Base-by-base conservation (phyloP, 92 coral and sea anemone species). In the Nematostella vectensis region DNA sequence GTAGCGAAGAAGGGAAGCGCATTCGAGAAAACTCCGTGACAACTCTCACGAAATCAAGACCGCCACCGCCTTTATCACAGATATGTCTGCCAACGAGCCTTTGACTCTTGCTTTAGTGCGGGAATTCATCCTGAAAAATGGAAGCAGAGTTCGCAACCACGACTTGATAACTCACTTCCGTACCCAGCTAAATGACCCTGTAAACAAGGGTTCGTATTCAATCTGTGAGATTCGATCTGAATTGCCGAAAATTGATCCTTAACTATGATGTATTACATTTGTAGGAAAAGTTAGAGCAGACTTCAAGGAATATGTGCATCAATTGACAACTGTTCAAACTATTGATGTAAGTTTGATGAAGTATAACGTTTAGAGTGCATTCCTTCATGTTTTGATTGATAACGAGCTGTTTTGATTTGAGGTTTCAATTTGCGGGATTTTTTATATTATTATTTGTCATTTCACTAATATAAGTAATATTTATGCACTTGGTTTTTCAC, bases 121-220 rank as follows among this genome's bases (percentile, higher is more conserved):
- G 53, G 96, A 82, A 3, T 93, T 69, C 78, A 74, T 93, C 63
- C 31, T 86, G 38, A 82, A 76, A 50, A 87, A 87, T 48, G 69
- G 80, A 57, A 88, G 96, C 64, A 87, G 77, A 79, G 99, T 93
- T 36, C 74, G 59, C 55, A 83, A 83, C 38, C 74, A 77, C 48
- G 99, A 93, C 50, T 77, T 93, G n/a, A 88, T 93, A 25, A 82
- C 81, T 33, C 96, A 93, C 59, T 93, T 93, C 59, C 73, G 96
- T 56, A 76, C 65, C 31, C 99, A 87, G 43, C 83, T 93, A 29
- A 88, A 93, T 57, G 88, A 93, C 38, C 83, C 83, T 1, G 96
- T 50, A 2, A 88, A 93, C 78, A 75, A 93, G 56, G 76, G 99
- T 93, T 55, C 42, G 83, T 21, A 55, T 23, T 50, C 4, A 53